Evolutionary conservation across 1,140 invertebrate species (phyloP), one percentile per base, ranked within the genome.

Genomic region (Ectropis grisescens): DNA sequence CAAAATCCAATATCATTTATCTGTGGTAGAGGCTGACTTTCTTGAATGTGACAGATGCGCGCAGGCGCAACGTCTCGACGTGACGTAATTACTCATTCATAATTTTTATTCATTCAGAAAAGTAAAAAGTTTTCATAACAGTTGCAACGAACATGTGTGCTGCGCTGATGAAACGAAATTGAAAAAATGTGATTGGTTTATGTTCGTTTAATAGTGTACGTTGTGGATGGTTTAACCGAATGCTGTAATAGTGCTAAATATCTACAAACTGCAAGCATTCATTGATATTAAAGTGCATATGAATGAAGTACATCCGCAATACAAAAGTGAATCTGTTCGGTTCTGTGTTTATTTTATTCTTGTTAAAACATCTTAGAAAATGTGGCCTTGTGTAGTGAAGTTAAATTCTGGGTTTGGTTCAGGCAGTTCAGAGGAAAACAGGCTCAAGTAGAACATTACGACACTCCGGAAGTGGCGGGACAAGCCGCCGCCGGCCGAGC

Each of bases 61-160:
- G 72, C 75, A 80, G 53, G 70, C 71, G 75, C 70, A 67, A 61
- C 64, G 54, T 69, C 58, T 60, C 68, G 66, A 74, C 64, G 72
- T 80, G 75, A 80, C 75, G 75, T 80, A 78, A 80, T 80, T 65
- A 56, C 66, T 66, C 75, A 81, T 81, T 81, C 72, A 81, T 81
- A 66, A 58, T 75, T 81, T 76, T 75, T 81, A 61, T 78, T 75
- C 72, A 75, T 75, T 78, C 58, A 80, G 57, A 55, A 58, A 58
- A 55, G 53, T 22, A n/a, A 19, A 10, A 45, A 50, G 34, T 41
- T 51, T 50, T 39, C 57, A 56, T 70, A 67, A 60, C 58, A 66
- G 61, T 66, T 66, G 58, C 50, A 60, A 22, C 64, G 57, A 64
- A 46, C 38, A 58, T 56, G 52, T 61, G 56, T 53, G 62, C 50